Conservation (phyloP, 2,113 vertebrate genomes). For the Salminus brasiliensis region DNA sequence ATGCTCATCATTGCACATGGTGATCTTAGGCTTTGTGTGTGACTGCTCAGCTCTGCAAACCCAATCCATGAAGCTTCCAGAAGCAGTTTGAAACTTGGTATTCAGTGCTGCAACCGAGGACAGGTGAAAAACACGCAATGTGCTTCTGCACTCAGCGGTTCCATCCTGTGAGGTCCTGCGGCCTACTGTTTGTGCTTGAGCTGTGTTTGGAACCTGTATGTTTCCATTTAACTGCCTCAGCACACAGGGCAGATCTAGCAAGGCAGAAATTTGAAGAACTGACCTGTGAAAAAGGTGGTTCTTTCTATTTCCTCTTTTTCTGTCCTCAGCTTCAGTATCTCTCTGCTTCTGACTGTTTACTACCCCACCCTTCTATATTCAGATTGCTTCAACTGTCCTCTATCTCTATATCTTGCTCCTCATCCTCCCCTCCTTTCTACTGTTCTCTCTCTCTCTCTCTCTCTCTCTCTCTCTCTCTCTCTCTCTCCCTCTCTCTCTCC, state of each 20-base stretch:
- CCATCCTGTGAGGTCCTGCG: neutral
- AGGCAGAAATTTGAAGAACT: neutral
- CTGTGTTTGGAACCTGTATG: neutral
- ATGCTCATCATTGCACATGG: too few species aligned
- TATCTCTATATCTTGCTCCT: too few species aligned
- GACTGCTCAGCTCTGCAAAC: too few species aligned
- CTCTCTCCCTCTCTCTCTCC: slow-evolving; percentile 14
- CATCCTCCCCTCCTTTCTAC: too few species aligned
- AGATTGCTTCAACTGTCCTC: neutral
- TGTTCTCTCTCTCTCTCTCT: slow-evolving; percentile 7
- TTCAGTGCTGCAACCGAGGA: neutral
- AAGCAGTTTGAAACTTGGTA: neutral
- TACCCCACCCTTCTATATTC: neutral
- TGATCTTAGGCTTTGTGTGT: too few species aligned
- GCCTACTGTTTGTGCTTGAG: neutral
- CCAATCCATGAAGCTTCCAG: neutral
- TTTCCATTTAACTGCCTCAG: neutral
- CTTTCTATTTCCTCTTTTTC: neutral
- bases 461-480: neutral
- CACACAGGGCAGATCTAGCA: neutral
- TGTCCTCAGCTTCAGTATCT: neutral
- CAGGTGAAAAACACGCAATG: neutral
- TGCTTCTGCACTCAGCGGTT: neutral
- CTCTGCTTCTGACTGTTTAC: neutral
- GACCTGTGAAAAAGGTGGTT: neutral